Conservation (phyloP, 2,888 invertebrate species). For the Lithophane ornitopus region DNA sequence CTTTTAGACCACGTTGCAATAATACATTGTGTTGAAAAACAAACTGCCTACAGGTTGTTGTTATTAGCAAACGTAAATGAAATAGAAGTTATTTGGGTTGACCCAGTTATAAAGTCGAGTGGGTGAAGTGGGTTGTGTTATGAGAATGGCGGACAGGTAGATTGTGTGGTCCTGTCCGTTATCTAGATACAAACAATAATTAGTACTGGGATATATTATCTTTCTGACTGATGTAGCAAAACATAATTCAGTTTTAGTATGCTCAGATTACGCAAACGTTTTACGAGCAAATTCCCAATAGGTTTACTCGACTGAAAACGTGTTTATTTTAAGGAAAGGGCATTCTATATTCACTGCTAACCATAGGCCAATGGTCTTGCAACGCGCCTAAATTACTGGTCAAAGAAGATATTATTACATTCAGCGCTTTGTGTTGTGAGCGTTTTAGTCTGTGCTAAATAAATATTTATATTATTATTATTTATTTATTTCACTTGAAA, state of each 20-base stretch:
- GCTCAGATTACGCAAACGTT: background rate
- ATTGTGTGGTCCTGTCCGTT: conserved; percentile 15
- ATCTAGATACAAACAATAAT: conserved; percentile 38
- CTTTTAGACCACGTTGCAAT: background rate
- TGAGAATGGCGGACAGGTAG: conserved; percentile 28
- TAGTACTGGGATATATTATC: conserved; percentile 18
- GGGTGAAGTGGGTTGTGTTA: conserved; percentile 17
- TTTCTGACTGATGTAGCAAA: conserved; percentile 22
- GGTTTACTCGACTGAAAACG: background rate
- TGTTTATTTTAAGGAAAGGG: background rate
- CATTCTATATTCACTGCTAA: background rate
- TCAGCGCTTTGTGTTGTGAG: background rate
- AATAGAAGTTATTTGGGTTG: conserved; percentile 56
- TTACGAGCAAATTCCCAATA: background rate
- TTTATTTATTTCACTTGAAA: too few species aligned
- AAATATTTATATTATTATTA: too few species aligned
- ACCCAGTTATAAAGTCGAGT: conserved; percentile 53
- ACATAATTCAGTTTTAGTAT: background rate
- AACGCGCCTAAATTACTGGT: background rate
- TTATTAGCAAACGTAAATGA: conserved; percentile 51
- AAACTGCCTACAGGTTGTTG: conserved; percentile 53
- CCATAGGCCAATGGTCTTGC: background rate
- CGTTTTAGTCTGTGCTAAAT: background rate
- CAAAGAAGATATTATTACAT: background rate
- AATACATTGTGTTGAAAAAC: conserved; percentile 31